Percentiles rank a stretch among this genome's conserved stretches.
These are phyloP conservation scores for Liasis olivaceus DNA, from an alignment of 2,797 vertebrate species.

Conservation along the genomic window DNA sequence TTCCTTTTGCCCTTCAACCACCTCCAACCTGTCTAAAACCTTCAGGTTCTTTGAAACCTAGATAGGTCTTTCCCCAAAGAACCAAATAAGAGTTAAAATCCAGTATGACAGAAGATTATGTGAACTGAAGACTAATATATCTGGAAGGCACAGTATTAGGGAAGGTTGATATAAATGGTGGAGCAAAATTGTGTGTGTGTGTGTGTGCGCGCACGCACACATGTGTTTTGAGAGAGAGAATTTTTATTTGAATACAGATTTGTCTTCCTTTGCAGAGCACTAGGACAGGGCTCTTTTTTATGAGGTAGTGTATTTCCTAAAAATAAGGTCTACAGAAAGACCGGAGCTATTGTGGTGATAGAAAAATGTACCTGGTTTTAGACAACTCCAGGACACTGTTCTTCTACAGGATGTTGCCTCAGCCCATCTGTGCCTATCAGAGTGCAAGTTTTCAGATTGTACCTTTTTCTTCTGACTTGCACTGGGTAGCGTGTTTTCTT, in stretches of 20 bases:
- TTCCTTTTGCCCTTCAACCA: not conserved
- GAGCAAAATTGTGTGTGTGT: not conserved
- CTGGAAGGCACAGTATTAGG: not conserved
- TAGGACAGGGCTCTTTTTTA: not conserved
- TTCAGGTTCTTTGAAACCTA: not conserved
- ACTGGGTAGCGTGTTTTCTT: constrained; percentile 60
- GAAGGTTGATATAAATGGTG: not conserved
- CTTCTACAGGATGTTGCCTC: constrained; percentile 42
- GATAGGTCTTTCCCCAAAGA: not conserved
- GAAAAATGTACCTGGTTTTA: constrained; percentile 57
- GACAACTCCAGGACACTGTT: constrained; percentile 22
- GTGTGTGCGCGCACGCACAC: not conserved
- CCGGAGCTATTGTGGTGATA: not conserved
- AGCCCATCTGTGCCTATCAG: constrained; percentile 59
- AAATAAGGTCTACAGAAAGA: not conserved
- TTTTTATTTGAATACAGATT: not conserved
- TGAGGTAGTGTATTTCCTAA: not conserved
- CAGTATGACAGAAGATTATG: not conserved
- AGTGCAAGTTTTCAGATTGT: not conserved
- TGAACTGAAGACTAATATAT: not conserved
- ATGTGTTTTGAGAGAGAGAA: not conserved
- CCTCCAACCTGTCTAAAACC: not conserved
- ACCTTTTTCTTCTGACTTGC: constrained; percentile 58
- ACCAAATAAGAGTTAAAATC: not conserved
- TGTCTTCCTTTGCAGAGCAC: not conserved